Evolutionary conservation across 1,140 invertebrate species (phyloP), one percentile per base, ranked within the genome.

Genomic region (Leptonema lineaticorne): DNA sequence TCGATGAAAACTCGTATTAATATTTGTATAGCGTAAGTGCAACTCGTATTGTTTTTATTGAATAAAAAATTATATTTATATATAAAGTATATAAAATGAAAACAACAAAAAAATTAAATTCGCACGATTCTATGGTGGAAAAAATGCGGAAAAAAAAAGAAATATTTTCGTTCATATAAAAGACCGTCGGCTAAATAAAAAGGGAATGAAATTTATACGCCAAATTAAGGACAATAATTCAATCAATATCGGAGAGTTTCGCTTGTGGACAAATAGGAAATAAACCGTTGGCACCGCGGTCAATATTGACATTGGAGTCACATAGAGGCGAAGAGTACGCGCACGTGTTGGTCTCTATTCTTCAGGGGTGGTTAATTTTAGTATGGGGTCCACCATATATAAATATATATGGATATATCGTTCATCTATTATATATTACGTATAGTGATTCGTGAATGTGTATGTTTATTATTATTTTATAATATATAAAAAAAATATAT

Each of bases 181-280:
- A 50, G 33, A 37, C 30, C 14, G 24, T 7, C 9, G 28, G 28
- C 28, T 59, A 29, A 41, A 26, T 60, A 53, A 69, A n/a, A 63
- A 69, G 62, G 68, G 63, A 64, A 67, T 68, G 69, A 70, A 71
- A 71, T 71, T 70, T 71, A 71, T 71, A 68, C 69, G 62, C 45
- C 69, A 64, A 71, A 71, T 71, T 71, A 71, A 64, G 66, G 62
- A 50, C 60, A 62, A 71, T 71, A 71, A 71, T 62, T 71, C 69
- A 68, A 71, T 71, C 69, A 68, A 71, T 71, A 71, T 60, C 62
- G 69, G 45, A 48, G 64, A 70, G 59, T 63, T 67, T 33, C 48
- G 50, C 53, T 57, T 11, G 57, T 50, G 62, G 63, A 68, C 66
- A 68, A 71, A 71, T 68, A 68, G 66, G 66, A 60, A 68, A 71